Base-by-base conservation (phyloP, 2,888 invertebrate species). In the Protophormia terraenovae region DNA sequence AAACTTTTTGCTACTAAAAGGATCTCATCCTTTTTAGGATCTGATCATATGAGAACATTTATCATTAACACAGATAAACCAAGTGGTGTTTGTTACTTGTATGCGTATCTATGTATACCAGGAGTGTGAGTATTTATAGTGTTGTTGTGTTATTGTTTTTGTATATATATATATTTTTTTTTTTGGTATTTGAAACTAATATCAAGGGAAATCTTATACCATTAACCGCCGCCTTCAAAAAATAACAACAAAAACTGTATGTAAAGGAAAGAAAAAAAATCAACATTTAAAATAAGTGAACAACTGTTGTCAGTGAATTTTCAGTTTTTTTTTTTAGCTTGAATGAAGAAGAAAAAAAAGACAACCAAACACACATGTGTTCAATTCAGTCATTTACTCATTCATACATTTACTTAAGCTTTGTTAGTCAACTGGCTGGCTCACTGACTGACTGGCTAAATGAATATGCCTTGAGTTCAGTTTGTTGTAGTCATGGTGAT, bases 401-500 rank as follows among this genome's bases (percentile, higher is more conserved):
- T 12, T 71, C 50, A 60, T 80, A 50, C 58, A 69, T 71, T 55
- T 69, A 71, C 67, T 62, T 32, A 58, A 80, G 27, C 35, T 82
- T 45, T 27, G 64, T 47, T 60, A 55, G 62, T 78, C 62, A 60
- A 50, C 67, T 71, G 45, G 69, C 50, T 41, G 62, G 38, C 47
- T 76, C 66, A 16, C 67, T 72, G 53, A 60, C 47, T 66, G 22
- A 66, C 66, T 66, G 66, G 71, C 10, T 41, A 53, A 38, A 53
- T 71, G 69, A 55, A 12, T 69, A 22, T 71, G 77, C 73, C 64
- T 60, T 50, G 55, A 83, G 79, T 66, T 47, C 24, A 38, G 53
- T 55, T 64, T 41, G 60, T 32, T 77, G 90, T 90, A 88, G 90
- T 88, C 90, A 91, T 90, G 90, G 89, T 87, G 88, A 91, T 90